Percentiles rank a stretch among this genome's conserved stretches.
These are phyloP conservation scores for Bombus pascuorum DNA, from an alignment of 1,140 invertebrate genomes.

Conservation along the genomic window DNA sequence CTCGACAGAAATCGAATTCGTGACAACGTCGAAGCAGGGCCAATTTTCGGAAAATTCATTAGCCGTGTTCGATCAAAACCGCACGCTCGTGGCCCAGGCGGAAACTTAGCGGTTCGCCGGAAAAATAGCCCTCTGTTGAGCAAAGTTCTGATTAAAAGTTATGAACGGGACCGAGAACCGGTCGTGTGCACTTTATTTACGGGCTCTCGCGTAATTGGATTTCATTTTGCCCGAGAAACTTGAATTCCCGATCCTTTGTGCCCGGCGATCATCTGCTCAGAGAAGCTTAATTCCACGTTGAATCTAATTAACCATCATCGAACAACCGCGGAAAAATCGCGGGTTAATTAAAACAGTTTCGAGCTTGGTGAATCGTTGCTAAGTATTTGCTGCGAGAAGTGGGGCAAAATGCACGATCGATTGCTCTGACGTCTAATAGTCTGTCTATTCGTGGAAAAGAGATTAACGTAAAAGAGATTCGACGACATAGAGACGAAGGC, in stretches of 20 bases:
- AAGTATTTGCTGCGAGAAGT: neutral
- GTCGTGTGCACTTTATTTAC: slow-evolving; percentile 47
- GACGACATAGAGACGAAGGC: accelerated
- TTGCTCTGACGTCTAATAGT: no score
- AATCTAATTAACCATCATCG: slow-evolving; percentile 45
- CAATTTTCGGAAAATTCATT: slow-evolving; percentile 43
- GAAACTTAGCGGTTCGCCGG: slow-evolving; percentile 34
- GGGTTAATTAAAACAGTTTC: slow-evolving; percentile 17
- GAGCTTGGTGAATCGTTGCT: neutral
- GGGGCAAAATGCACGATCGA: neutral
- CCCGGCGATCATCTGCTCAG: slow-evolving; percentile 1
- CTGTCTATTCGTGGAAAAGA: neutral
- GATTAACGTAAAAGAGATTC: neutral
- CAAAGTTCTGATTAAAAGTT: slow-evolving; percentile 52
- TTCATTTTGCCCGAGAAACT: slow-evolving; percentile 33
- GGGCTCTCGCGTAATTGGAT: slow-evolving; percentile 31
- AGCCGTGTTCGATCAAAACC: slow-evolving; percentile 25
- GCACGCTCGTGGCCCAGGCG: neutral
- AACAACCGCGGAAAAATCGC: slow-evolving; percentile 2
- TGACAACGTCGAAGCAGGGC: neutral
- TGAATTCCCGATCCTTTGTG: slow-evolving; percentile 34
- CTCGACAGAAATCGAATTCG: neutral
- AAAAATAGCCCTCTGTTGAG: slow-evolving; percentile 35
- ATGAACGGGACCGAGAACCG: slow-evolving; percentile 23
- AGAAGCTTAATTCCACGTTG: slow-evolving; percentile 2